Percentiles rank a stretch among this genome's conserved stretches.
Evolutionary conservation across 2,113 vertebrate genomes (phyloP).

Genomic region (Alectura lathami): DNA sequence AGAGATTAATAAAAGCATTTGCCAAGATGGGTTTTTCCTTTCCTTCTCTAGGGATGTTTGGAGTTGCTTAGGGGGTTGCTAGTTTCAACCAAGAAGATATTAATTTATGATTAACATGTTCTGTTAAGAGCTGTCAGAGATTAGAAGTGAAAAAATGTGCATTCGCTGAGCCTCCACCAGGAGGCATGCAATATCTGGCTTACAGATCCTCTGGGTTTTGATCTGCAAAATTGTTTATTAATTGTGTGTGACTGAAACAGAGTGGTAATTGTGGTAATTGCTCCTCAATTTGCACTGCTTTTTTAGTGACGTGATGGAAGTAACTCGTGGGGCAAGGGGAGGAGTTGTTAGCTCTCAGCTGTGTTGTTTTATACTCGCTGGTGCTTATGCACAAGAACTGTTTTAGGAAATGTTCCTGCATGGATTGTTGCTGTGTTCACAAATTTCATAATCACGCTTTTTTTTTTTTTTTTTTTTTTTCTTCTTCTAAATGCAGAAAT

Average conservation of each 20-base stretch:
- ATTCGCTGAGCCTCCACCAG: neutral
- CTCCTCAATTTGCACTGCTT: neutral
- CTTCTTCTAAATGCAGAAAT: neutral
- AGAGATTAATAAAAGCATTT: neutral
- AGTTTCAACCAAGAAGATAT: neutral
- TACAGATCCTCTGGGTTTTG: neutral
- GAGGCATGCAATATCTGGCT: neutral
- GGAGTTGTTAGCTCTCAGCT: neutral
- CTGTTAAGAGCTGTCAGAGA: neutral
- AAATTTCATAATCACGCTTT: accelerated
- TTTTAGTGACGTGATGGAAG: neutral
- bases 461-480: no score
- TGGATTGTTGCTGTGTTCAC: neutral
- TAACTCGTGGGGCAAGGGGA: neutral
- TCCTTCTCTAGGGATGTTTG: neutral
- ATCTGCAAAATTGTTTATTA: neutral
- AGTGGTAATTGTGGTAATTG: neutral
- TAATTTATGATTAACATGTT: neutral
- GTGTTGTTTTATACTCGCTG: neutral
- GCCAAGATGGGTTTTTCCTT: constrained; percentile 7
- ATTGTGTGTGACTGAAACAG: neutral
- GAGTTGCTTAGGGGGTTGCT: neutral
- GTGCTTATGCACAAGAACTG: accelerated
- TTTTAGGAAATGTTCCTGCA: neutral
- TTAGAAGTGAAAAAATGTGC: neutral